Percentiles rank a stretch among this genome's conserved stretches.
Evolutionary conservation across 2,888 invertebrate genomes (phyloP).

Genomic region (Nomada ferruginata): DNA sequence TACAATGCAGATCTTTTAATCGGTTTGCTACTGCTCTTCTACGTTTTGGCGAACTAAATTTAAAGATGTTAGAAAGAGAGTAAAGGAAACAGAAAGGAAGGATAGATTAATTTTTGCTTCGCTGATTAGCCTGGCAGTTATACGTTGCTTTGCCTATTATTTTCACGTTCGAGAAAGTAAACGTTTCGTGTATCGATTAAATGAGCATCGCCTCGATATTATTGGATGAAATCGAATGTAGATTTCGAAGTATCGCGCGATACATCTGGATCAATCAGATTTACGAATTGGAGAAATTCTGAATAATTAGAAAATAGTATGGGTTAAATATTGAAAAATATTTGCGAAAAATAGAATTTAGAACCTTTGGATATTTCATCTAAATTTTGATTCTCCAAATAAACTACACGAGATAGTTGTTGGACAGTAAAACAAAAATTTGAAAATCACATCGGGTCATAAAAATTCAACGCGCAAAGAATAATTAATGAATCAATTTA

Average conservation of each 20-base stretch:
- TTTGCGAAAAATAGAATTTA: too few relatives aligned
- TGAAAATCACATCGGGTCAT: too few relatives aligned
- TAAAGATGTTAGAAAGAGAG: background rate
- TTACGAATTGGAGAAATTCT: background rate
- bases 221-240: slow-evolving; percentile 21
- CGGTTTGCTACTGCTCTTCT: slow-evolving; percentile 62
- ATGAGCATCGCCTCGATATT: slow-evolving; percentile 15
- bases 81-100: background rate
- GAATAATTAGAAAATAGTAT: background rate
- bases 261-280: slow-evolving; percentile 45
- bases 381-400: too few relatives aligned
- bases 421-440: too few relatives aligned
- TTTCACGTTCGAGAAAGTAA: slow-evolving; percentile 54
- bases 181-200: slow-evolving; percentile 37
- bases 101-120: slow-evolving; percentile 68
- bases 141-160: slow-evolving; percentile 72
- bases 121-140: slow-evolving; percentile 73
- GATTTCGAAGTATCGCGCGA: slow-evolving; percentile 32
- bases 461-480: too few relatives aligned
- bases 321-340: background rate
- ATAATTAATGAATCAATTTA: too few relatives aligned
- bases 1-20: slow-evolving; percentile 56
- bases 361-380: too few relatives aligned
- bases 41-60: slow-evolving; percentile 7
- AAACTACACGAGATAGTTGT: too few relatives aligned